Evolutionary conservation across 2,888 invertebrate genomes (phyloP).

Genomic region (Cryptocheilus praepositus): DNA sequence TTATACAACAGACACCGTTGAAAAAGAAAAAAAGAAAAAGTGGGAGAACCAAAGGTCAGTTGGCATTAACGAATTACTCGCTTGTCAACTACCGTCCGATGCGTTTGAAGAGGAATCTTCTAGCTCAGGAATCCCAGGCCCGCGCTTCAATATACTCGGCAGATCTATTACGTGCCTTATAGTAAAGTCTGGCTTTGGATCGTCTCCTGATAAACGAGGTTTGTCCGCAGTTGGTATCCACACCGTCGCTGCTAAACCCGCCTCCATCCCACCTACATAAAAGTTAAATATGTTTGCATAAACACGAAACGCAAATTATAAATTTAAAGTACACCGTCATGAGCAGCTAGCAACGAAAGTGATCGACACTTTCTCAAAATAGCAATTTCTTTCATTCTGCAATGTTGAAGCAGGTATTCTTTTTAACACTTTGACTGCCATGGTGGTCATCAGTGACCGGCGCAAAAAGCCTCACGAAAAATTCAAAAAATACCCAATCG

Average conservation of each 20-base stretch:
- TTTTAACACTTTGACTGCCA: too few relatives aligned
- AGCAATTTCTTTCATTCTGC: too few relatives aligned
- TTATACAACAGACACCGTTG: conserved; percentile 12
- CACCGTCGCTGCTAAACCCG: conserved; percentile 86
- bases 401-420: background rate
- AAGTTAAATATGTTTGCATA: background rate
- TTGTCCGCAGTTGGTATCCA: conserved; percentile 82
- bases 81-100: conserved; percentile 76
- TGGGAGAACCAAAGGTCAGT: background rate
- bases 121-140: conserved; percentile 75
- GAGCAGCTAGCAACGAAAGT: too few relatives aligned
- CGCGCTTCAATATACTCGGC: conserved; percentile 76
- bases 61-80: conserved; percentile 5
- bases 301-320: background rate
- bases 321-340: background rate
- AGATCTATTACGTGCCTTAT: conserved; percentile 82
- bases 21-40: background rate
- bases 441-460: too few relatives aligned
- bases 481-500: too few relatives aligned
- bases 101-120: conserved; percentile 72
- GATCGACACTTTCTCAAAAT: too few relatives aligned
- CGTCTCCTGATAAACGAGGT: conserved; percentile 68
- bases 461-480: too few relatives aligned
- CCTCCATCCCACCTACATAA: conserved; percentile 82
- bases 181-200: conserved; percentile 80